Evolutionary conservation across 2,113 vertebrate species (phyloP), one percentile per base, ranked within the genome.

Genomic region (Aix galericulata): DNA sequence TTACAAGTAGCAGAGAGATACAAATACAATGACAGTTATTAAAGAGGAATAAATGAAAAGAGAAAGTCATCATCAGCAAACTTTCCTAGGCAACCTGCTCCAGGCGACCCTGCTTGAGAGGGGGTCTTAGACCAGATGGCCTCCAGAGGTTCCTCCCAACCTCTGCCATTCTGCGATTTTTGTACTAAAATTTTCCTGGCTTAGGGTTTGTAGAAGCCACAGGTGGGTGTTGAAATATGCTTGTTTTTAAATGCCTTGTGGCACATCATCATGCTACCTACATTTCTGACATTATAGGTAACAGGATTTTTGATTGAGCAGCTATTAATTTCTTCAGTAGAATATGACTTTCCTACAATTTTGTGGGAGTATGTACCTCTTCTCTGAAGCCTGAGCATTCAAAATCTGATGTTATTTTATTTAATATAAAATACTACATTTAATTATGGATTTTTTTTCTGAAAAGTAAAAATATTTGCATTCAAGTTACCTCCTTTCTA

Each of bases 201-300:
- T 46, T 63, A 40, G 5, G 25, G 17, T 17, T 74, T 82, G 22
- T 59, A 32, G 66, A 29, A 73, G 6, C 46, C 66, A 21, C 72
- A 78, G 48, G 18, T 52, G 20, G 40, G 10, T 52, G 6, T 13
- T 58, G 6, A 7, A 68, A 67, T n/a, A 22, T 48, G 2, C 6
- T 82, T 82, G 22, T 23, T 82, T 77, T 59, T 63, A 78, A 82
- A 69, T 55, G 29, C 31, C n/a, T 73, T 82, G 22, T 32, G 36
- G 42, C 21, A 40, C 6, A 25, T 56, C 6, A 38, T 0, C 5
- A 38, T 0, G 0, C 55, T 36, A 13, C 27, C 20, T 69, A 31
- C 5, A 20, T 72, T 67, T 67, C 22, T 17, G 46, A 8, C 12
- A 36, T 46, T 89, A 9, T 34, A 46, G 9, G 68, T 13, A 86